phyloP scores from a whole-genome alignment of 2,113 vertebrate species.

The Riparia riparia region DNA sequence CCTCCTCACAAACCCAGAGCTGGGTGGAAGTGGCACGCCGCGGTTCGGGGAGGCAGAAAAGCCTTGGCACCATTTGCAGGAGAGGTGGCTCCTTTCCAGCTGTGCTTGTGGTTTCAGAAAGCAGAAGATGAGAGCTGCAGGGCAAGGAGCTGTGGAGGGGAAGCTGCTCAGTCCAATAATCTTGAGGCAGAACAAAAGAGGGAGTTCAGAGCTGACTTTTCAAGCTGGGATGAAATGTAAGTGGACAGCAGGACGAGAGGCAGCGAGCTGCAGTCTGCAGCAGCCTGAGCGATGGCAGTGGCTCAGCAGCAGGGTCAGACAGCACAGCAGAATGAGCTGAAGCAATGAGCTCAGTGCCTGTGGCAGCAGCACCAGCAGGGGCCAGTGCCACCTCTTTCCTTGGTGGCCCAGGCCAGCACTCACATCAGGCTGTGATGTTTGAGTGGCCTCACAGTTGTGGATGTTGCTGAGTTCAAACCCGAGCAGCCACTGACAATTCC shows the following conservation, averaged over 20 bases:
- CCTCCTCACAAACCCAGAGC: background rate
- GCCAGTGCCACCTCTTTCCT: background rate
- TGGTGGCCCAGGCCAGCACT: background rate
- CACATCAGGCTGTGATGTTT: accelerated
- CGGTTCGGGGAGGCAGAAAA: background rate
- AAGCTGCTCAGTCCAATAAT: background rate
- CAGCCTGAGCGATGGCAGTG: background rate
- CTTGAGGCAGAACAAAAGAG: background rate
- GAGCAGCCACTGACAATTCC: background rate
- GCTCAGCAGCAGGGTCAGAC: background rate
- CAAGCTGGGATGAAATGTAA: background rate
- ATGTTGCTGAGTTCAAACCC: accelerated
- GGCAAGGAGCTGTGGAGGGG: background rate
- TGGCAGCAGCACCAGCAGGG: background rate
- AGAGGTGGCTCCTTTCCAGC: background rate
- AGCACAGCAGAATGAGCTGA: background rate
- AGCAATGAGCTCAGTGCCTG: accelerated
- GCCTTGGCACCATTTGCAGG: background rate
- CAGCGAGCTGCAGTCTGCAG: background rate
- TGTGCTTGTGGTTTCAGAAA: background rate
- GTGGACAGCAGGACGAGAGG: background rate
- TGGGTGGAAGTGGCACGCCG: background rate
- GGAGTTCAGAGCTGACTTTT: background rate
- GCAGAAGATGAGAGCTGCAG: background rate
- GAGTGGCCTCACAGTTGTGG: background rate